phyloP scores from a whole-genome alignment of 2,888 invertebrate species.

The Myathropa florea region DNA sequence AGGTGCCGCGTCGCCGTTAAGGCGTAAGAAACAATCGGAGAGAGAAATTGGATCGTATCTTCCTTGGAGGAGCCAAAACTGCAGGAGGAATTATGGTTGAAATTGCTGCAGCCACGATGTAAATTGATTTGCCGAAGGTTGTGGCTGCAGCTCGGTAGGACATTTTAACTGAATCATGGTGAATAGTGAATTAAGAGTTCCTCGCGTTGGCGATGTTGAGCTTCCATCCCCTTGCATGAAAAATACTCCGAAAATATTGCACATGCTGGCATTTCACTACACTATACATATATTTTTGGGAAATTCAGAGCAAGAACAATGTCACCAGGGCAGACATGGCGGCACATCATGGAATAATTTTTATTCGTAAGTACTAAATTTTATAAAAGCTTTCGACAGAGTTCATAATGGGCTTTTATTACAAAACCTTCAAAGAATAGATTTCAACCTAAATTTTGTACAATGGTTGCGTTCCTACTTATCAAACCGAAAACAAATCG shows the following conservation, averaged over 20 bases:
- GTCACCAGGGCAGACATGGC: not conserved
- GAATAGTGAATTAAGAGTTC: not conserved
- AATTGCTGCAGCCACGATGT: not conserved
- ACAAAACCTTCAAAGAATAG: no score
- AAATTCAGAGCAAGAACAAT: not conserved
- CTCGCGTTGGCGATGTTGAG: not conserved
- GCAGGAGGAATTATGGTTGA: not conserved
- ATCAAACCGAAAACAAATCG: no score
- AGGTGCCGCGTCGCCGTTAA: not conserved
- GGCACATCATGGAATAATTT: no score
- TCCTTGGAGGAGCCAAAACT: not conserved
- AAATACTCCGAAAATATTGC: not conserved
- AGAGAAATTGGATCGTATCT: not conserved
- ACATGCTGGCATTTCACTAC: no score
- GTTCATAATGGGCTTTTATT: no score
- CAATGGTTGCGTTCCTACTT: no score
- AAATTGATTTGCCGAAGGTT: not conserved
- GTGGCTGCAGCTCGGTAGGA: not conserved
- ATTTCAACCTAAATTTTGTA: no score
- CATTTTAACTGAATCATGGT: not conserved
- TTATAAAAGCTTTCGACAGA: no score
- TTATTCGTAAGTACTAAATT: no score
- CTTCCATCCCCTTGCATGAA: not conserved
- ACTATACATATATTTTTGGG: not conserved
- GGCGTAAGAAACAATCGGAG: not conserved